Percentiles rank a stretch among this genome's conserved stretches.
Evolutionary conservation across 2,113 vertebrate species (phyloP).

Genomic region (Malurus cyaneus): DNA sequence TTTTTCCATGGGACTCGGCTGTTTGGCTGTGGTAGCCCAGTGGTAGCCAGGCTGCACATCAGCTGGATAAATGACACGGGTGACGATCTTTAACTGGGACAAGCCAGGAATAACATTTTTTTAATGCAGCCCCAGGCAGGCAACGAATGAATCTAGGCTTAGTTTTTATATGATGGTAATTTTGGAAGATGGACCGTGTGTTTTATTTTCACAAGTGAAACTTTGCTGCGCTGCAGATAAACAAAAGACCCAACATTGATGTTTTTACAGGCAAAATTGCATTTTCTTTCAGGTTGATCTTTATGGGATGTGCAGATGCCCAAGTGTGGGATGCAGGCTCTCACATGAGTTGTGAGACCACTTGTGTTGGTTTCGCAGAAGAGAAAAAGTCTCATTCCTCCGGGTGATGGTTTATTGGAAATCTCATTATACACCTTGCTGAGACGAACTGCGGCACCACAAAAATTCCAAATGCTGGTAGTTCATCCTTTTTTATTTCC

Average conservation of each 20-base stretch:
- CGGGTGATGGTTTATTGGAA: constrained; percentile 27
- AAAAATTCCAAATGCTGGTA: background rate
- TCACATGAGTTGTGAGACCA: background rate
- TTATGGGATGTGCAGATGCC: background rate
- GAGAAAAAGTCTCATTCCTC: background rate
- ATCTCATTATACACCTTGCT: constrained; percentile 30
- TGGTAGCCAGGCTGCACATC: background rate
- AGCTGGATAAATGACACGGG: background rate
- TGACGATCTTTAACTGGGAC: background rate
- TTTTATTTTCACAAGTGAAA: background rate
- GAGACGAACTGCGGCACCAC: background rate
- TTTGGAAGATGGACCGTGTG: background rate
- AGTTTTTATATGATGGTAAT: background rate
- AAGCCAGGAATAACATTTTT: background rate
- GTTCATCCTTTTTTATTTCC: constrained; percentile 56
- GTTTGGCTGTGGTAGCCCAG: background rate
- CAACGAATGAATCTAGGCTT: background rate
- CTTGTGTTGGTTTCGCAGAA: background rate
- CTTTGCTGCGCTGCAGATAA: background rate
- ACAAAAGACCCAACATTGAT: background rate
- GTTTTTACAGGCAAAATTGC: background rate
- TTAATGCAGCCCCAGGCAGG: background rate
- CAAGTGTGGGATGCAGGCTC: background rate
- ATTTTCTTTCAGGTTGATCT: background rate
- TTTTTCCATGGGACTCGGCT: background rate